Evolutionary conservation across 2,797 vertebrate genomes (phyloP).

Genomic region (Spondyliosoma cantharus): DNA sequence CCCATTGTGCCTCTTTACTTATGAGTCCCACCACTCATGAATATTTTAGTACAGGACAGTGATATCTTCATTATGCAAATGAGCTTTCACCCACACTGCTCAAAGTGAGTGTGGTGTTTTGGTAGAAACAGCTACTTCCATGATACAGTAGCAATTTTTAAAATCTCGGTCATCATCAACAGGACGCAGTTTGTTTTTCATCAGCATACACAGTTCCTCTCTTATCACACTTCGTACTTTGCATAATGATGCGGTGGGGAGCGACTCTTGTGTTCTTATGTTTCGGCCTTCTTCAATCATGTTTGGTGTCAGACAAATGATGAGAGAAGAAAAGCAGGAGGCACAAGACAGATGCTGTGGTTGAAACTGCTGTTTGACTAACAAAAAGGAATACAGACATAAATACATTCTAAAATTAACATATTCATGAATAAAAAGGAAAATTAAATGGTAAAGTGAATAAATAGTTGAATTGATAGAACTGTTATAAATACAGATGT

Average conservation of each 20-base stretch:
- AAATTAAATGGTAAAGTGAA: too few relatives aligned
- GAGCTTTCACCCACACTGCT: constrained; percentile 39
- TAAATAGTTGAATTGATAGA: too few relatives aligned
- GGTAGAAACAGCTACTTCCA: constrained; percentile 1
- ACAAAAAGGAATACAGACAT: background rate
- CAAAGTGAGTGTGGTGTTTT: constrained; percentile 18
- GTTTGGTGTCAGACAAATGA: background rate
- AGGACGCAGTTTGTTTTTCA: constrained; percentile 12
- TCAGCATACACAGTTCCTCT: constrained; percentile 5
- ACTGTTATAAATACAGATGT: too few relatives aligned
- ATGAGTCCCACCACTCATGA: constrained; percentile 72
- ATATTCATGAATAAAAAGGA: too few relatives aligned
- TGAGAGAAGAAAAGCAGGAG: background rate
- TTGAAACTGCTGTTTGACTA: background rate
- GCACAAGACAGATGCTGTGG: background rate
- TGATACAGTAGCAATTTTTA: constrained; percentile 6
- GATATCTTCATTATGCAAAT: constrained; percentile 62
- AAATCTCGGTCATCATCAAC: constrained; percentile 23
- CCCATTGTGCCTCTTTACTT: constrained; percentile 52
- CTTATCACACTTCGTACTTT: constrained; percentile 33
- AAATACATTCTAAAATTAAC: too few relatives aligned
- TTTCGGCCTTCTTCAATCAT: constrained; percentile 6
- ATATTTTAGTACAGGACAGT: constrained; percentile 69
- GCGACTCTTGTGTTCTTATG: background rate
- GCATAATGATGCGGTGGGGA: constrained; percentile 38